Percentiles rank a stretch among this genome's conserved stretches.
These are phyloP conservation scores for Halcyon chelicuti DNA, from an alignment of 2,797 vertebrate species.

Conservation along the genomic window DNA sequence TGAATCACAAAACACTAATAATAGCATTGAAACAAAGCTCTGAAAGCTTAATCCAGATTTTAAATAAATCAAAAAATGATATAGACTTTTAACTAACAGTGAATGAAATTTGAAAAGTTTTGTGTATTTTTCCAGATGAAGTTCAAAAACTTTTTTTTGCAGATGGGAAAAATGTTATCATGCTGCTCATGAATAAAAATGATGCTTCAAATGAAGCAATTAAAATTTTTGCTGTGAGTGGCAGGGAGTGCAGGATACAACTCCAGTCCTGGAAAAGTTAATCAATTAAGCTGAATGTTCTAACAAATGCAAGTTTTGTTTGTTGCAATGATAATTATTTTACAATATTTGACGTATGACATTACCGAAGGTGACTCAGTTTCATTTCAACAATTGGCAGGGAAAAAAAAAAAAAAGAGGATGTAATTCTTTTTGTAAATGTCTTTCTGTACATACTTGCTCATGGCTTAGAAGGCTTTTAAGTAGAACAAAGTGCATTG, in stretches of 20 bases:
- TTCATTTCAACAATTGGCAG: not conserved
- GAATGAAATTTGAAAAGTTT: not conserved
- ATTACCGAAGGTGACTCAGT: not conserved
- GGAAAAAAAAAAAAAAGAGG: not conserved
- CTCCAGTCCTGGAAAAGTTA: not conserved
- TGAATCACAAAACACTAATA: not conserved
- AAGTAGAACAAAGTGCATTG: rapidly evolving
- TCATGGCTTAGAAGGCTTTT: not conserved
- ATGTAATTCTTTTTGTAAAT: not conserved
- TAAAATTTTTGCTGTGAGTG: not conserved
- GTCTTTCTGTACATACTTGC: not conserved
- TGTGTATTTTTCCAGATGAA: not conserved
- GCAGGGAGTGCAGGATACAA: not conserved
- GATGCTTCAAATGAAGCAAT: not conserved
- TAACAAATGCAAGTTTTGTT: not conserved
- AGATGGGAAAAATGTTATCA: not conserved
- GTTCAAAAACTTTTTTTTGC: not conserved
- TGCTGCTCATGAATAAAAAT: not conserved
- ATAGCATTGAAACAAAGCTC: not conserved
- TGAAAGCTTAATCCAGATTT: not conserved
- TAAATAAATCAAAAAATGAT: not conserved
- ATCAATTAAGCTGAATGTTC: not conserved
- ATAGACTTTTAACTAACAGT: not conserved
- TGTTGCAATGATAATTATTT: not conserved
- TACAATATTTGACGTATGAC: not conserved